Evolutionary conservation across 2,888 invertebrate species (phyloP).

Genomic region (Philopedon plagiatum): DNA sequence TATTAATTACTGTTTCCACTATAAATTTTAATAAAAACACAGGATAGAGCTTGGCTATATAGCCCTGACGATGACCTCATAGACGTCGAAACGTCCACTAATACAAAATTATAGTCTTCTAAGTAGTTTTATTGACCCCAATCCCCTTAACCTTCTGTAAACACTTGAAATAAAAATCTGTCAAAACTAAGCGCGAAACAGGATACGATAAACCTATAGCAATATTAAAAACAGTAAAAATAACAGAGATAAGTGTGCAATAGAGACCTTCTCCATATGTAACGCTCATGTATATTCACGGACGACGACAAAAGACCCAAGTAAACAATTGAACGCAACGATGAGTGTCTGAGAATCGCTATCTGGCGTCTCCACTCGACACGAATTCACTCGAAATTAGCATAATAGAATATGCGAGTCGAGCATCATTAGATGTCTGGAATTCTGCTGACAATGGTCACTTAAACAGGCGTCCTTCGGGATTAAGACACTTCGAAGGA

Average conservation of each 20-base stretch:
- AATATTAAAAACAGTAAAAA: background rate
- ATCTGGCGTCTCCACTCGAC: conserved; percentile 64
- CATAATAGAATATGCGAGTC: conserved; percentile 45
- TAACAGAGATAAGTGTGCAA: conserved; percentile 1
- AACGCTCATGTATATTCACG: conserved; percentile 69
- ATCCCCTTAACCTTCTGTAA: too few relatives aligned
- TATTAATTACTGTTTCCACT: too few relatives aligned
- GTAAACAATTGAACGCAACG: conserved; percentile 66
- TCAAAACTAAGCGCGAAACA: too few relatives aligned
- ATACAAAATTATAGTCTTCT: too few relatives aligned
- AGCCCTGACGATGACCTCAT: too few relatives aligned
- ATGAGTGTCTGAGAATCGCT: conserved; percentile 58
- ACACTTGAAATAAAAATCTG: too few relatives aligned
- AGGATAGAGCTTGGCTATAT: too few relatives aligned
- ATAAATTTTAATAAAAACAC: too few relatives aligned
- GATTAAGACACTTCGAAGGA: conserved; percentile 41
- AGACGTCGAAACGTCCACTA: too few relatives aligned
- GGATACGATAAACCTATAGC: background rate
- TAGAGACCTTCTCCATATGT: conserved; percentile 61
- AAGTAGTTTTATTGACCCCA: too few relatives aligned
- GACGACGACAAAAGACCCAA: conserved; percentile 65
- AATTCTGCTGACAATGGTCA: conserved; percentile 45
- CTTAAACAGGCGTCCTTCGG: conserved; percentile 37
- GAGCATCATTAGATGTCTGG: conserved; percentile 42
- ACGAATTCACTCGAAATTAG: conserved; percentile 39